Base-by-base conservation (phyloP, 2,113 vertebrate species). In the Apodemus sylvaticus region DNA sequence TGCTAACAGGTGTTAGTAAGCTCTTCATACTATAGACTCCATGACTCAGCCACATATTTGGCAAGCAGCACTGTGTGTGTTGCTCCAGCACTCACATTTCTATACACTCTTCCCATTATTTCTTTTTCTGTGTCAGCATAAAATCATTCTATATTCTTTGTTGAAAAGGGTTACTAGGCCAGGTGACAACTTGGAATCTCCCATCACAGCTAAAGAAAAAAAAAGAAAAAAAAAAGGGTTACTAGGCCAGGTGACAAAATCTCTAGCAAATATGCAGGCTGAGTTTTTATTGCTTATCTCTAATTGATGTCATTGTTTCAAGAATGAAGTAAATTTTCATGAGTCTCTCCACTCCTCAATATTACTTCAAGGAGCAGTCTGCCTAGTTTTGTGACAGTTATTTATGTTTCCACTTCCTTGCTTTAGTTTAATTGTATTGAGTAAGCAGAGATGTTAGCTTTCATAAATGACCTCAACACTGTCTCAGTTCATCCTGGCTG, bases 381-480 rank as follows among this genome's bases (percentile, higher is more conserved):
- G 14, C 26, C 16, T 81, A 29, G 19, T 14, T 88, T 81, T 64
- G 34, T 87, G 64, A 77, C 36, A 76, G 22, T 55, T 83, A 42
- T 74, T 87, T 88, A 26, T n/a, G 5, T 5, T 14, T 36, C 16
- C 1, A 36, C 60, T 6, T 51, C 11, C 68, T 89, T 89, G 66
- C 45, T 96, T 94, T 58, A 60, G 2, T 74, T 92, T 90, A 66
- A 89, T 39, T 58, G 24, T 8, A 92, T 29, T 45, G 66, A 51
- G 60, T 90, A 90, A 70, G 36, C 29, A 73, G 19, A 14, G 79
- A 86, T 51, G 77, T 68, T 73, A 48, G 3, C 34, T 1, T 66
- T 31, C 2, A 45, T 31, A 85, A 87, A 92, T 60, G 45, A 90
- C 68, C 22, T 51, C 42, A 62, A 24, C 16, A 7, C 22, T 48